A percentile compares a stretch with the other conserved stretches of the same genome.
Evolutionary conservation across 2,113 vertebrate genomes (phyloP).

Genomic region (Campylorhamphus procurvoides): DNA sequence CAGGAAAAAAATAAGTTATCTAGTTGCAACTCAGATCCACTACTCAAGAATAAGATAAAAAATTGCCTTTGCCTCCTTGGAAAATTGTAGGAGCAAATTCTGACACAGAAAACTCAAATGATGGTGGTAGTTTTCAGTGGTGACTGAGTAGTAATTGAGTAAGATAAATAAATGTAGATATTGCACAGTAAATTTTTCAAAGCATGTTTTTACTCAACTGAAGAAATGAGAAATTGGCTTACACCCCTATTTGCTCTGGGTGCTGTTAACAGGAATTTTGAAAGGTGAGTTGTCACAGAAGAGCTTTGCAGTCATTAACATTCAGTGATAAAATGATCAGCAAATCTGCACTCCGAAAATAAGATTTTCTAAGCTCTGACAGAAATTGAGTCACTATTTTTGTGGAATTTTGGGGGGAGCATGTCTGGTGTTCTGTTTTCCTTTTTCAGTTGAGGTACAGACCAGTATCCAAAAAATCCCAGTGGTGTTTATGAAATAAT

Average conservation of each 20-base stretch:
- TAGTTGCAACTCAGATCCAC: not conserved
- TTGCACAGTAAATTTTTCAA: not conserved
- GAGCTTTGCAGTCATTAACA: not conserved
- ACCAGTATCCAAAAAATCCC: not conserved
- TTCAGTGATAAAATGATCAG: not conserved
- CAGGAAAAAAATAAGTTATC: not conserved
- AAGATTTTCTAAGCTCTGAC: not conserved
- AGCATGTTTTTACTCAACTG: not conserved
- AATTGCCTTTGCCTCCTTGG: not conserved
- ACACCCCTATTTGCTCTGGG: not conserved
- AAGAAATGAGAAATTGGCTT: not conserved
- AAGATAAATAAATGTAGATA: not conserved
- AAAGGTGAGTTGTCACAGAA: not conserved
- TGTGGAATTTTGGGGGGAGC: not conserved
- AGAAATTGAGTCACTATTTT: rapidly evolving
- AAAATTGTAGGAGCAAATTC: not conserved
- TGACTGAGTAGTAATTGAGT: not conserved
- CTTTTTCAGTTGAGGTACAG: not conserved
- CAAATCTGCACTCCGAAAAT: not conserved
- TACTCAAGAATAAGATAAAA: not conserved
- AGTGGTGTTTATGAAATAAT: not conserved
- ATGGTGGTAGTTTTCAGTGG: not conserved
- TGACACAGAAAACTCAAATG: not conserved
- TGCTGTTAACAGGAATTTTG: not conserved
- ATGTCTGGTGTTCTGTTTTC: not conserved